These are phyloP conservation scores for Cercocebus atys DNA, from an alignment of 2,113 vertebrate species.

Conservation along the genomic window DNA sequence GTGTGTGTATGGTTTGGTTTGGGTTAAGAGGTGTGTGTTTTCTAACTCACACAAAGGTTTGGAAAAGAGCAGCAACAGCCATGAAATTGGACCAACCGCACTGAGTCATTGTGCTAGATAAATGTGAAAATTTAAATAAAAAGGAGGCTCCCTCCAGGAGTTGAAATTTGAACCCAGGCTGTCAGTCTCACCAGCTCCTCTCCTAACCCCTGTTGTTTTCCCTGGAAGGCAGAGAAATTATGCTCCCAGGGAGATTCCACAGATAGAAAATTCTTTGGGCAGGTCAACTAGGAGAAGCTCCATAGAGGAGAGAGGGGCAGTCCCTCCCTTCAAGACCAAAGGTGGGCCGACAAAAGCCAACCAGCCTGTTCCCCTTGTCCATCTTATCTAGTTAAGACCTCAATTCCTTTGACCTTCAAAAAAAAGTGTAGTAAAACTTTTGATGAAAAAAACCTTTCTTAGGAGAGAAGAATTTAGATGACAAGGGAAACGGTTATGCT, in stretches of 20 bases:
- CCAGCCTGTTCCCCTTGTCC: background rate
- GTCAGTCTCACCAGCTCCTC: constrained; percentile 38
- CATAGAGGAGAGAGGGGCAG: background rate
- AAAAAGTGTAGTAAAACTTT: constrained; percentile 16
- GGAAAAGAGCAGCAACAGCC: constrained; percentile 12
- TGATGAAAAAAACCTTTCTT: background rate
- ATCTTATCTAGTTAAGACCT: background rate
- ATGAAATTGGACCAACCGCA: constrained; percentile 46
- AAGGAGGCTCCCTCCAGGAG: constrained; percentile 33
- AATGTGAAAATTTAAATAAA: constrained; percentile 66
- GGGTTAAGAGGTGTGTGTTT: background rate
- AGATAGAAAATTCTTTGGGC: background rate
- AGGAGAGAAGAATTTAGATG: background rate
- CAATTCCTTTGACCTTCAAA: constrained; percentile 21
- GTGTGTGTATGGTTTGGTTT: background rate
- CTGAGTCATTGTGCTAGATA: constrained; percentile 2
- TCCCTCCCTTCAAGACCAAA: background rate
- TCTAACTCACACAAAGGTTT: constrained; percentile 20
- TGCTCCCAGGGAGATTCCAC: background rate
- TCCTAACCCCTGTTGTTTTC: constrained; percentile 11
- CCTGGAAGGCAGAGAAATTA: background rate
- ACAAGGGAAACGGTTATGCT: constrained; percentile 23
- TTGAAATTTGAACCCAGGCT: constrained; percentile 46
- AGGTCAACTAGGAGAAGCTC: background rate
- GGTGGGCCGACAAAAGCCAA: background rate